A percentile compares a stretch with the other conserved stretches of the same genome.
These are phyloP conservation scores for Gadus macrocephalus DNA, from an alignment of 2,113 vertebrate species.

Conservation along the genomic window DNA sequence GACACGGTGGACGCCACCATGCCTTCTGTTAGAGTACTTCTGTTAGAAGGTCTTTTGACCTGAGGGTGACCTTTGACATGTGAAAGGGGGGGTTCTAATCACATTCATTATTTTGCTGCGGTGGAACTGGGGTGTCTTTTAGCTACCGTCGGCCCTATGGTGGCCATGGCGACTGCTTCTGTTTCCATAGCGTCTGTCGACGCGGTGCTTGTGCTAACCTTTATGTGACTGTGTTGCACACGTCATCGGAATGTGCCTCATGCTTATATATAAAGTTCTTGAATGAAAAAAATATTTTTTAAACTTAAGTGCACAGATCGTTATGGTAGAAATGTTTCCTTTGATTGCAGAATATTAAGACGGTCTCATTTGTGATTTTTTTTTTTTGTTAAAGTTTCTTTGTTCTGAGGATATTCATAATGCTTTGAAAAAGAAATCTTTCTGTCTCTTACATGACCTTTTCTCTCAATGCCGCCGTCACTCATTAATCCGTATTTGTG, in stretches of 20 bases:
- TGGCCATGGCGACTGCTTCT: constrained; percentile 5
- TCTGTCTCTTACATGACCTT: constrained; percentile 17
- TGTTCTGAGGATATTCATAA: constrained; percentile 19
- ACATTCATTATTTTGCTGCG: constrained; percentile 13
- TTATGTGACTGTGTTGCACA: constrained; percentile 48
- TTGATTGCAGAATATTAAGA: constrained; percentile 11
- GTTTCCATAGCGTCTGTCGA: constrained; percentile 21
- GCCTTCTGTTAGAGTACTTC: too few species aligned
- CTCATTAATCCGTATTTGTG: constrained; percentile 44
- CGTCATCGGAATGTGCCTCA: constrained; percentile 60
- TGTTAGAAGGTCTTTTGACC: constrained; percentile 39
- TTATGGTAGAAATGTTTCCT: constrained; percentile 5
- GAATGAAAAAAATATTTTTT: constrained; percentile 46
- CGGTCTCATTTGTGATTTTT: constrained; percentile 34
- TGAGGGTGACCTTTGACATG: too few species aligned
- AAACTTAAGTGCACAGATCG: constrained; percentile 38
- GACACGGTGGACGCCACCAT: constrained; percentile 29
- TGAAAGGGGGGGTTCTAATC: too few species aligned
- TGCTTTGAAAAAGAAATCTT: constrained; percentile 15
- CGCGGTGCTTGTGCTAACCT: constrained; percentile 16
- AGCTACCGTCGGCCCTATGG: constrained; percentile 1
- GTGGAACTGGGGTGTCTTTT: constrained; percentile 13
- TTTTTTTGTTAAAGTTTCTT: background rate
- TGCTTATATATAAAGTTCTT: constrained; percentile 22
- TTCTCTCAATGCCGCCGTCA: constrained; percentile 43